A percentile compares a stretch with the other conserved stretches of the same genome.
Evolutionary conservation across 2,888 invertebrate species (phyloP).

Genomic region (Anoncus sp.): DNA sequence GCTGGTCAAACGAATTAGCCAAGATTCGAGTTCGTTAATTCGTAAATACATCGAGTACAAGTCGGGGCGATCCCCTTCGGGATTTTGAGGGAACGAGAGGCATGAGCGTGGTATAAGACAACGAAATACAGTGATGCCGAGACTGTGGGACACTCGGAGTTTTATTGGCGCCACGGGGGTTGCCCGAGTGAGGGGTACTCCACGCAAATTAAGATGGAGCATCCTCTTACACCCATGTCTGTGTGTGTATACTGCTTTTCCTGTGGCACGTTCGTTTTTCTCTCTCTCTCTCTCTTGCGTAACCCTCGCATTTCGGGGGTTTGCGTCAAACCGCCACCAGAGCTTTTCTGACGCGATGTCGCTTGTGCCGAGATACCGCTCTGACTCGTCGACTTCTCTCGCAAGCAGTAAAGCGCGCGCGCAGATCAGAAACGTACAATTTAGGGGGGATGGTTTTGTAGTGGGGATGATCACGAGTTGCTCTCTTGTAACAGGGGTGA

Average conservation of each 20-base stretch:
- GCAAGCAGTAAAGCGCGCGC: constrained; percentile 39
- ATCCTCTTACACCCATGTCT: constrained; percentile 60
- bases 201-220: constrained; percentile 78
- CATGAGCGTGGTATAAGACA: constrained; percentile 15
- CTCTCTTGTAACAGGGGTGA: constrained; percentile 55
- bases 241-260: constrained; percentile 14
- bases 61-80: constrained; percentile 19
- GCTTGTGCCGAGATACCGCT: constrained; percentile 57
- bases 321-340: constrained; percentile 33
- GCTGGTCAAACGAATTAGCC: constrained; percentile 50
- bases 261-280: constrained; percentile 37
- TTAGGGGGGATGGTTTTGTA: constrained; percentile 34
- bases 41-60: constrained; percentile 41
- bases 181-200: constrained; percentile 66
- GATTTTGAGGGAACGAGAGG: constrained; percentile 28
- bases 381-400: constrained; percentile 12
- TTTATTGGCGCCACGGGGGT: constrained; percentile 81
- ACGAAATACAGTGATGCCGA: constrained; percentile 66
- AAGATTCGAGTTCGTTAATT: constrained; percentile 61
- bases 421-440: constrained; percentile 3
- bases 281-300: constrained; percentile 40
- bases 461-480: constrained; percentile 61
- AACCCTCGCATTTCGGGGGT: constrained; percentile 54
- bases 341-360: constrained; percentile 42
- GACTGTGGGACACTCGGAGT: constrained; percentile 74